A percentile compares a stretch with the other conserved stretches of the same genome.
These are phyloP conservation scores for Carterocephalus palaemon DNA, from an alignment of 2,888 invertebrate species.

Conservation along the genomic window DNA sequence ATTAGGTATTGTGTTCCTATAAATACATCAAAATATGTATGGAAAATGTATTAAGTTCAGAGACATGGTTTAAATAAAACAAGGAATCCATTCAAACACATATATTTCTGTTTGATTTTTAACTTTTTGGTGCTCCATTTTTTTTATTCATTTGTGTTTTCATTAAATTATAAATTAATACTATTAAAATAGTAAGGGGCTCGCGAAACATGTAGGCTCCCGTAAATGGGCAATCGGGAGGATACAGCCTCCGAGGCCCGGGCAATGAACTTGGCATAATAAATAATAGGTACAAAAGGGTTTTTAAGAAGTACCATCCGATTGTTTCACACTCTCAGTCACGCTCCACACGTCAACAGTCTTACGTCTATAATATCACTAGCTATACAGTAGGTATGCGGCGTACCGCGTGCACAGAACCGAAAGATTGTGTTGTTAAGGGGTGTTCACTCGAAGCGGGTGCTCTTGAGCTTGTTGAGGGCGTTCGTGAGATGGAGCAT, in stretches of 20 bases:
- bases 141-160: conserved; percentile 66
- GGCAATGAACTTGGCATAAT: conserved; percentile 77
- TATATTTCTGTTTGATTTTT: conserved; percentile 72
- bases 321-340: conserved; percentile 68
- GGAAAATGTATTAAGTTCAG: too few relatives aligned
- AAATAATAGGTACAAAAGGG: conserved; percentile 76
- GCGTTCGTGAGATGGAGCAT: conserved; percentile 93
- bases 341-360: conserved; percentile 67
- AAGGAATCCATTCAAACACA: conserved; percentile 66
- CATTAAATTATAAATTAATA: conserved; percentile 75
- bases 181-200: conserved; percentile 67
- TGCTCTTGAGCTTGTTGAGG: conserved; percentile 88
- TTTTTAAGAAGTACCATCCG: conserved; percentile 70
- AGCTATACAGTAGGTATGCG: conserved; percentile 72
- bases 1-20: too few relatives aligned
- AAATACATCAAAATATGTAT: too few relatives aligned
- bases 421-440: conserved; percentile 50
- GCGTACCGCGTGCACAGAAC: conserved; percentile 68
- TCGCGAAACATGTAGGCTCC: conserved; percentile 57
- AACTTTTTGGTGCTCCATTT: conserved; percentile 77
- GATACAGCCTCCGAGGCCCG: conserved; percentile 59
- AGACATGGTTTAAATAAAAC: conserved; percentile 65
- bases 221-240: conserved; percentile 75
- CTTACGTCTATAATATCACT: conserved; percentile 76
- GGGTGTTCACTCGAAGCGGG: conserved; percentile 76